Conservation (phyloP, 2,797 vertebrate genomes). For the Falco biarmicus region DNA sequence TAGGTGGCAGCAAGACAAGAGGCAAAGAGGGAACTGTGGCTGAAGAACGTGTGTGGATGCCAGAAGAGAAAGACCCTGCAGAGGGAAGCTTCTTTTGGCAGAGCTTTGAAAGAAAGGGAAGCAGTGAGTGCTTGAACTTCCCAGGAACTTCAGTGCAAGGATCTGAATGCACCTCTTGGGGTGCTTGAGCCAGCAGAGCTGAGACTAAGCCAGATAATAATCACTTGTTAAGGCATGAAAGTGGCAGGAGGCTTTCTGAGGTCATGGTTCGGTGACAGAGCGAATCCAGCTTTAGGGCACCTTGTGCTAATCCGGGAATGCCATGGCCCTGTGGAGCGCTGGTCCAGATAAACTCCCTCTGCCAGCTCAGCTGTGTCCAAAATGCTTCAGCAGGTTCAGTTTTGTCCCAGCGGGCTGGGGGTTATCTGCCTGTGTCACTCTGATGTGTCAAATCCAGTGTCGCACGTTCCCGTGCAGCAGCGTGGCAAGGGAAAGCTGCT, state of each 20-base stretch:
- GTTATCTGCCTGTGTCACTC: not conserved
- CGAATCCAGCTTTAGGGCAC: not conserved
- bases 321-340: not conserved
- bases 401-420: not conserved
- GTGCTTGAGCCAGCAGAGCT: not conserved
- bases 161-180: accelerated
- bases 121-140: not conserved
- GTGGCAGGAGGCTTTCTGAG: not conserved
- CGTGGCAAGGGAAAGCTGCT: accelerated
- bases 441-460: not conserved
- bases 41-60: not conserved
- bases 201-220: not conserved
- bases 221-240: not conserved
- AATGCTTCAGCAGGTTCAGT: accelerated
- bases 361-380: not conserved
- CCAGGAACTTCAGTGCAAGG: not conserved
- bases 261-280: not conserved
- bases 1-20: not conserved
- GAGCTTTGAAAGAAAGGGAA: not conserved
- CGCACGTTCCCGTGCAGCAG: not conserved
- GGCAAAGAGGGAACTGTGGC: not conserved
- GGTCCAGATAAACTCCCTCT: not conserved
- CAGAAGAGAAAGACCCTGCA: not conserved
- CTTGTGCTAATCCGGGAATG: not conserved
- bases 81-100: not conserved